These are phyloP conservation scores for Martes martes DNA, from an alignment of 2,113 vertebrate species.

Conservation along the genomic window DNA sequence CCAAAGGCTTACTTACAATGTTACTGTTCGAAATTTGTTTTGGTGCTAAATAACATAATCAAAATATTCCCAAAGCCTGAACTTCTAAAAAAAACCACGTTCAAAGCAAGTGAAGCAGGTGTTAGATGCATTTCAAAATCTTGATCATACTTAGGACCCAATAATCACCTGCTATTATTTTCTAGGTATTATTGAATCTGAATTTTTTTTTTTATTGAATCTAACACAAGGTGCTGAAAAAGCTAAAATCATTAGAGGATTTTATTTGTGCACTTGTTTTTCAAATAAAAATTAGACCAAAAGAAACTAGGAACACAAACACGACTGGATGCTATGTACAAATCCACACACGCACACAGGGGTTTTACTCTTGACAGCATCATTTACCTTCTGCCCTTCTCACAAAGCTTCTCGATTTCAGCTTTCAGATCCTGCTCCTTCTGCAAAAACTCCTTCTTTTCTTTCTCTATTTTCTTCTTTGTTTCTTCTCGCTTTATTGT, in stretches of 20 bases:
- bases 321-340: neutral
- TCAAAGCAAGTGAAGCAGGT: neutral
- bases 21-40: neutral
- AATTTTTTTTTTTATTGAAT: neutral
- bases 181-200: neutral
- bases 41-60: neutral
- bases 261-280: constrained; percentile 2
- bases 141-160: neutral
- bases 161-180: neutral
- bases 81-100: neutral
- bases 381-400: constrained; percentile 86
- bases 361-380: neutral
- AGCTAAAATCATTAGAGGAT: neutral
- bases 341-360: neutral
- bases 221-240: neutral
- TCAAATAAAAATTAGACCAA: constrained; percentile 27
- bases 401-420: constrained; percentile 87
- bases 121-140: constrained; percentile 11
- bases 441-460: constrained; percentile 88
- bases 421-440: constrained; percentile 88
- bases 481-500: constrained; percentile 87
- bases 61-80: neutral
- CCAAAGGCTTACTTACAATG: neutral
- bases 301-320: neutral
- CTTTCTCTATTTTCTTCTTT: constrained; percentile 89